A percentile compares a stretch with the other conserved stretches of the same genome.
These are phyloP conservation scores for Perca schrenkii DNA, from an alignment of 2,113 vertebrate genomes.

Conservation along the genomic window DNA sequence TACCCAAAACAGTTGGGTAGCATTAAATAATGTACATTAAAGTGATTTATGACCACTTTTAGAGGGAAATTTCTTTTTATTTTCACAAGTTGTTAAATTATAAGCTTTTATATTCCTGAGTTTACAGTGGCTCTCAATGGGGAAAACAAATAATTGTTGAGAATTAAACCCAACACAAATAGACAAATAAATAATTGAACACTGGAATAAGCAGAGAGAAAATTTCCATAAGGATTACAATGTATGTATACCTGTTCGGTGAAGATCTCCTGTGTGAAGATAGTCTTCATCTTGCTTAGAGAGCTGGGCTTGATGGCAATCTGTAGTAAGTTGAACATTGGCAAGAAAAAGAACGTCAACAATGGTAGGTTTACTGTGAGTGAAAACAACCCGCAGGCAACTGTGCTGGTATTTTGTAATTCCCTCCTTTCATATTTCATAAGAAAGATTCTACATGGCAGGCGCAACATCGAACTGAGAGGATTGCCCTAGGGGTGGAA, in stretches of 20 bases:
- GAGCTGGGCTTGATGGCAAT: slow-evolving; percentile 99
- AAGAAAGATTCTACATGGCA: slow-evolving; percentile 75
- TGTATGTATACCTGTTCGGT: slow-evolving; percentile 95
- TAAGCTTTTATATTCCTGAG: background rate
- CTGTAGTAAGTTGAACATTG: slow-evolving; percentile 78
- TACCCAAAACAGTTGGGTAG: background rate
- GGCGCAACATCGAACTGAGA: slow-evolving; percentile 63
- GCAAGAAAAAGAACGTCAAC: slow-evolving; percentile 13
- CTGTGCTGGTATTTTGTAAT: slow-evolving; percentile 66
- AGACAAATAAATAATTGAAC: background rate
- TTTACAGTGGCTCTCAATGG: background rate
- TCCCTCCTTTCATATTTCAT: slow-evolving; percentile 72
- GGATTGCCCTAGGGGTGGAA: slow-evolving; percentile 65
- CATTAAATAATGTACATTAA: background rate
- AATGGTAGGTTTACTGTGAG: slow-evolving; percentile 31
- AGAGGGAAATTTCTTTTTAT: background rate
- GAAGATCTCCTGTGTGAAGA: slow-evolving; percentile 99
- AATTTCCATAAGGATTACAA: background rate
- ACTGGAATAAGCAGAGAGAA: background rate
- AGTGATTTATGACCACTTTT: slow-evolving; percentile 1
- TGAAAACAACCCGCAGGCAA: slow-evolving; percentile 71
- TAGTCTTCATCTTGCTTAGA: slow-evolving; percentile 98
- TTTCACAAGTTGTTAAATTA: background rate
- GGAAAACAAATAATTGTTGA: background rate
- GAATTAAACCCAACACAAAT: background rate